phyloP scores from a whole-genome alignment of 2,888 invertebrate species.

The Drosophila seclusa region DNA sequence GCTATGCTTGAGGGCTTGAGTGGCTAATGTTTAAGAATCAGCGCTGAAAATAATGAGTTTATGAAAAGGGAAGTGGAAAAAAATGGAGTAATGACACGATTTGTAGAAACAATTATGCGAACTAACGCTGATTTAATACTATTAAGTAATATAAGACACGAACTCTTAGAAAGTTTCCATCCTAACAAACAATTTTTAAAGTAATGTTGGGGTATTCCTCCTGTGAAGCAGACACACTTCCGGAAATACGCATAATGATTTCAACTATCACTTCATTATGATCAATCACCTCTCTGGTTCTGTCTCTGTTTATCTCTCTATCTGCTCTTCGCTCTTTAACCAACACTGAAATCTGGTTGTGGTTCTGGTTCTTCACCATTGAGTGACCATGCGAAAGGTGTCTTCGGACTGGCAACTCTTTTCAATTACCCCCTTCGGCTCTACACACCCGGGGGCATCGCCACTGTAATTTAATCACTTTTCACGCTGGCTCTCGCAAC shows the following conservation, averaged over 20 bases:
- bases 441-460: conserved; percentile 1
- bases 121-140: neutral
- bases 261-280: conserved; percentile 19
- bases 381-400: conserved; percentile 44
- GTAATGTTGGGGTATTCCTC: neutral
- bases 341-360: conserved; percentile 45
- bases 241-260: conserved; percentile 17
- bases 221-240: neutral
- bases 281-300: conserved; percentile 7
- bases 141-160: neutral
- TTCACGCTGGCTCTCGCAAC: conserved; percentile 46
- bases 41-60: conserved; percentile 23
- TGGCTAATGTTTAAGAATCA: conserved; percentile 33
- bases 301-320: neutral
- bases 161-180: neutral
- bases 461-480: conserved; percentile 64
- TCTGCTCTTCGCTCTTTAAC: neutral
- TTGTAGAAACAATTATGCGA: conserved; percentile 2
- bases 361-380: conserved; percentile 39
- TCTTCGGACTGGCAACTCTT: conserved; percentile 28
- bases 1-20: conserved; percentile 42
- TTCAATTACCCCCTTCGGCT: neutral
- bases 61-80: neutral
- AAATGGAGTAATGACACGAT: neutral
- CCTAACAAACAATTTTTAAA: neutral